Percentiles rank a stretch among this genome's conserved stretches.
phyloP scores from a whole-genome alignment of 1,140 invertebrate species.

The Stenopsyche tienmushanensis region DNA sequence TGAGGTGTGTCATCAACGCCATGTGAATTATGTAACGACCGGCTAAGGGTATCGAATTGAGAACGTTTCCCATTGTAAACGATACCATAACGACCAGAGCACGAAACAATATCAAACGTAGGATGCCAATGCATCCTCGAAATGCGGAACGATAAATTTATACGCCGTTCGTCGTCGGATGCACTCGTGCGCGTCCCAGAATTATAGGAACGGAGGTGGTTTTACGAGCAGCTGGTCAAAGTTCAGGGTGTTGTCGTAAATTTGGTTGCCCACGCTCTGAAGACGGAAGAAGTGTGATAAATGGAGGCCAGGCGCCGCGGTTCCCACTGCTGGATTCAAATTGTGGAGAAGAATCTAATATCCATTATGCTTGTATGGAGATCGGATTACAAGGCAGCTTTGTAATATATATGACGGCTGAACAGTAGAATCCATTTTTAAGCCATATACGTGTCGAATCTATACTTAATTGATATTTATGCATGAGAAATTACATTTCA shows the following conservation, averaged over 20 bases:
- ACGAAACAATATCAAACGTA: not conserved
- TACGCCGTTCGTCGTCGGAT: no score
- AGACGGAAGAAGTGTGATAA: conserved; percentile 1
- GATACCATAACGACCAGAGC: not conserved
- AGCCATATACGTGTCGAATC: not conserved
- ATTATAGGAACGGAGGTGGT: not conserved
- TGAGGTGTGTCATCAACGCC: no score
- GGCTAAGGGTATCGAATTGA: no score
- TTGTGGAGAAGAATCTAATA: no score
- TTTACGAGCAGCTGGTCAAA: not conserved
- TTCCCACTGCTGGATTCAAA: not conserved
- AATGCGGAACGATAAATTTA: not conserved
- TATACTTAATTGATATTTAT: not conserved
- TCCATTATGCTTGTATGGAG: no score
- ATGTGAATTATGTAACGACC: no score
- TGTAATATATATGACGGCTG: not conserved
- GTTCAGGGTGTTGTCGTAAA: conserved; percentile 4
- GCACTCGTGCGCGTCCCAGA: no score
- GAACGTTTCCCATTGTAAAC: not conserved
- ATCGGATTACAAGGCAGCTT: not conserved
- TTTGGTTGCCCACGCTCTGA: not conserved
- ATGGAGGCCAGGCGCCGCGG: not conserved
- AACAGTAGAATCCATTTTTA: not conserved
- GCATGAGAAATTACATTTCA: not conserved
- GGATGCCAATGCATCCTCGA: not conserved